Conservation (phyloP, 2,113 vertebrate species). For the Puffinus mauretanicus region DNA sequence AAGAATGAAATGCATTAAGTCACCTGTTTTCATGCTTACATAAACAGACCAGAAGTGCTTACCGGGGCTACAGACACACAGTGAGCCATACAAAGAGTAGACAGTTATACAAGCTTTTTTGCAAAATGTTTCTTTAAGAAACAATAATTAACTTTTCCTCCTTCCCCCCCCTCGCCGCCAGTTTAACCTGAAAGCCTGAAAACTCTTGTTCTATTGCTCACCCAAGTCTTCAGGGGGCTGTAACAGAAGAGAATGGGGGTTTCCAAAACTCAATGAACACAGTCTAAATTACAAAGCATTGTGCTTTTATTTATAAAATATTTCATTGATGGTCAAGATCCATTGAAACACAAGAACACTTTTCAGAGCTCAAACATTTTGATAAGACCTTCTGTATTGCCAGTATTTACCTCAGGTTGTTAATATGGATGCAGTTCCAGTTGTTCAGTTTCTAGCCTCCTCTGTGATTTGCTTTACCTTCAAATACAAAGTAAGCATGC, state of each 20-base stretch:
- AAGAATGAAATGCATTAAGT: not conserved
- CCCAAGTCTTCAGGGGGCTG: not conserved
- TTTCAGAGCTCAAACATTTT: not conserved
- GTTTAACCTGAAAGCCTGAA: not conserved
- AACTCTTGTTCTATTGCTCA: not conserved
- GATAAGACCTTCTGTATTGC: not conserved
- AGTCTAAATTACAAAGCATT: not conserved
- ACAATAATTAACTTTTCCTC: not conserved
- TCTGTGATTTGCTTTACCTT: not conserved
- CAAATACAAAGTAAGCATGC: fast-evolving
- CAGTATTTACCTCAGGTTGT: not conserved
- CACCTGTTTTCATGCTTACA: not conserved
- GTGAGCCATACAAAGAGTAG: not conserved
- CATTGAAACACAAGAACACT: not conserved
- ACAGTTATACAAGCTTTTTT: not conserved
- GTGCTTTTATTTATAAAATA: not conserved
- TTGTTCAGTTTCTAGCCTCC: not conserved
- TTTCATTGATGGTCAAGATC: not conserved
- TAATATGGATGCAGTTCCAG: not conserved
- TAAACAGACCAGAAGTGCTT: not conserved
- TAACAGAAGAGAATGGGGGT: not conserved
- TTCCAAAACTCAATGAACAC: not conserved
- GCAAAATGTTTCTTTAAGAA: not conserved
- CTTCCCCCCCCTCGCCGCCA: too few species aligned
- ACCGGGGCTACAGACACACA: not conserved